Evolutionary conservation across 2,113 vertebrate genomes (phyloP), one percentile per base, ranked within the genome.

Genomic region (Pithys albifrons): DNA sequence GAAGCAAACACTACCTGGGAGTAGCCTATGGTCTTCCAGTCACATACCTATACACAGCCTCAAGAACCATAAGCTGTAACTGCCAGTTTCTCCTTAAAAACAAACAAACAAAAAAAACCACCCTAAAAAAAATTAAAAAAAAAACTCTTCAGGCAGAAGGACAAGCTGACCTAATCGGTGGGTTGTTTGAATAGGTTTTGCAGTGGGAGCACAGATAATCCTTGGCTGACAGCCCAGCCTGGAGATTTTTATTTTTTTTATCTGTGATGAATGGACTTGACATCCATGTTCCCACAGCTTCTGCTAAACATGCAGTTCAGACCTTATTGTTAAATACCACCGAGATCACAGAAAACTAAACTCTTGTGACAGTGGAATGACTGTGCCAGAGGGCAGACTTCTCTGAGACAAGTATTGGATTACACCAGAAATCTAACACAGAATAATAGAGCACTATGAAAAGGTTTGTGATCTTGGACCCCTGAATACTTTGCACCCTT

Each of bases 261-360:
- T 96, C 95, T 39, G 62, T 97, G 97, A 98, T 98, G 98, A 98
- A 98, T 98, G 97, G 96, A 97, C 96, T 97, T 98, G 98, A 98
- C 98, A 98, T 97, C 98, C 95, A 93, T 87, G 95, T 97, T 97
- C 91, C 94, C 89, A 96, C 92, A 97, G 93, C 97, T 97, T 98
- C 87, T 91, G 92, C 96, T 97, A 97, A 98, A 97, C 93, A 96
- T 75, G 81, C 91, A 94, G 95, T 92, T 97, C 92, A 93, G 92
- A 91, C 96, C 95, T 95, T 96, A 97, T 91, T 96, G 96, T 97
- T 98, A 98, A 98, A 98, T 98, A 97, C 96, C 97, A 98, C 95
- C 57, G 97, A 98, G 97, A 97, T 97, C 97, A 97, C 89, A 98
- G 91, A 95, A 97, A 97, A 96, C 95, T 96, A 98, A 98, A 97